Percentiles rank a stretch among this genome's conserved stretches.
Evolutionary conservation across 2,797 vertebrate species (phyloP).

Genomic region (Labroides dimidiatus): DNA sequence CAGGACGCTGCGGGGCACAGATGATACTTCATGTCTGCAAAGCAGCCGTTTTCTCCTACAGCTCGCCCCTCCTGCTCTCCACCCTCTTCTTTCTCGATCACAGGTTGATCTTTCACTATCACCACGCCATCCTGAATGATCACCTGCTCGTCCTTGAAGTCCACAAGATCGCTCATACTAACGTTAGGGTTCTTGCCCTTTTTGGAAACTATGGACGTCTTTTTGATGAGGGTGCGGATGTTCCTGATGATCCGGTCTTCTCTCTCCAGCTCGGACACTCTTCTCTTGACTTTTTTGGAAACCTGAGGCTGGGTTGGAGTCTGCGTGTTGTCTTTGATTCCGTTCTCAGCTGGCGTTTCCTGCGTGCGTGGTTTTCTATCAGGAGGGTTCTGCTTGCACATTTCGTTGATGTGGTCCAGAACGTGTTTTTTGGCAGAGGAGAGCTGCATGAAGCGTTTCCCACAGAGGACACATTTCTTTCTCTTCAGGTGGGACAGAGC

Average conservation of each 20-base stretch:
- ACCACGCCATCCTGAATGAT: slow-evolving; percentile 68
- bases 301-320: slow-evolving; percentile 16
- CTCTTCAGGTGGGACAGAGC: slow-evolving; percentile 90
- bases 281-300: slow-evolving; percentile 40
- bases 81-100: slow-evolving; percentile 15
- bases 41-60: slow-evolving; percentile 45
- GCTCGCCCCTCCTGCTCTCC: slow-evolving; percentile 21
- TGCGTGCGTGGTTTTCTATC: slow-evolving; percentile 7
- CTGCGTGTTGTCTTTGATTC: slow-evolving; percentile 20
- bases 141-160: slow-evolving; percentile 76
- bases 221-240: slow-evolving; percentile 73
- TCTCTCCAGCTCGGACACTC: slow-evolving; percentile 58
- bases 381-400: slow-evolving; percentile 70
- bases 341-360: slow-evolving; percentile 56
- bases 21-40: slow-evolving; percentile 54
- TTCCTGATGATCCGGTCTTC: slow-evolving; percentile 78
- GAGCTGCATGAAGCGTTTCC: slow-evolving; percentile 86
- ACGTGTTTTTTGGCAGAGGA: slow-evolving; percentile 91
- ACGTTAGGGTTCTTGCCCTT: slow-evolving; percentile 52
- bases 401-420: slow-evolving; percentile 91
- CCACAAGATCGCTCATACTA: slow-evolving; percentile 11
- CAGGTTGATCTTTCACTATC: slow-evolving; percentile 45
- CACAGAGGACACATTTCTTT: slow-evolving; percentile 92
- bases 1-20: slow-evolving; percentile 89
- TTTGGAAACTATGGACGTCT: slow-evolving; percentile 60